Percentiles rank a stretch among this genome's conserved stretches.
Conservation (phyloP, 2,113 vertebrate genomes). For the Apistogramma diplotaenia region DNA sequence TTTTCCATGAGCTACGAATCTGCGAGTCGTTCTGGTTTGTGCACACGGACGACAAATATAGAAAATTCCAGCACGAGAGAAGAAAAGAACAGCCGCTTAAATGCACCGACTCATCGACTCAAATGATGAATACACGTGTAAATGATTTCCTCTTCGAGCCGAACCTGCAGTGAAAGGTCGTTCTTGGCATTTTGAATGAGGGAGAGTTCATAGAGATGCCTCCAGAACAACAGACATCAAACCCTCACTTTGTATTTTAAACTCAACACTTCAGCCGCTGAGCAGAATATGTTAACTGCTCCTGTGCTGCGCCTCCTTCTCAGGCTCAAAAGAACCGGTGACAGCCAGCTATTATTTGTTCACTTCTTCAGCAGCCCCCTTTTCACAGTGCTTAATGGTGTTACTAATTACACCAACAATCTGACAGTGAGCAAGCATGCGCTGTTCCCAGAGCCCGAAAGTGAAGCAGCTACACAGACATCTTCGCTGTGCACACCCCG, state of each 20-base stretch:
- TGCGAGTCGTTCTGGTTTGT: constrained; percentile 32
- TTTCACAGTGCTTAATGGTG: neutral
- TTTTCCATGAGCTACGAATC: constrained; percentile 32
- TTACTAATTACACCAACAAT: neutral
- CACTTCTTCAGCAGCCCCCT: neutral
- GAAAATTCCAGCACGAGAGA: constrained; percentile 26
- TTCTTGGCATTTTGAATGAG: constrained; percentile 41
- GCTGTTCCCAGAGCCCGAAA: neutral
- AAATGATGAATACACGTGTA: constrained; percentile 44
- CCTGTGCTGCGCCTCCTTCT: neutral
- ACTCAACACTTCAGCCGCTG: constrained; percentile 4
- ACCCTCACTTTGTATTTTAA: constrained; percentile 2
- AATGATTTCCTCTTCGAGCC: constrained; percentile 31
- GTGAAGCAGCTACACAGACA: neutral
- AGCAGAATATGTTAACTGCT: neutral
- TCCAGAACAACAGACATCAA: constrained; percentile 24
- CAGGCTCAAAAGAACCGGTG: neutral
- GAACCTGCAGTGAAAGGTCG: constrained; percentile 51
- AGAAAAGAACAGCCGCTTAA: constrained; percentile 2
- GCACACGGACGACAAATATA: constrained; percentile 47
- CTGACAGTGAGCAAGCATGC: neutral
- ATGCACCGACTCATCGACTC: constrained; percentile 27
- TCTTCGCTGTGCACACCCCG: neutral
- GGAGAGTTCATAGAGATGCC: constrained; percentile 29
- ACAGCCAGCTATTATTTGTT: constrained; percentile 14